phyloP scores from a whole-genome alignment of 1,140 invertebrate genomes.

The Leptonema lineaticorne region DNA sequence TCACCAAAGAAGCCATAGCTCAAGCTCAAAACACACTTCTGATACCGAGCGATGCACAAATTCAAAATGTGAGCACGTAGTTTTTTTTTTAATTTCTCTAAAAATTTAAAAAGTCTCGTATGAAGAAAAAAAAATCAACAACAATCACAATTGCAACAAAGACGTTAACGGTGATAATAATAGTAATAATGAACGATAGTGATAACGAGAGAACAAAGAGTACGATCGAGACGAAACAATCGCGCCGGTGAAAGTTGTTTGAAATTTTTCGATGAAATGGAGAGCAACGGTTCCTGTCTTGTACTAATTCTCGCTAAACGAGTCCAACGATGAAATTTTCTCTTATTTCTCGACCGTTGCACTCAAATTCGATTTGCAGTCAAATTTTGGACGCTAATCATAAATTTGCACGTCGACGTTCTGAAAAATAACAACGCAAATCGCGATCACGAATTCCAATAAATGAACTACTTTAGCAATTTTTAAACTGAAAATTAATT shows the following conservation, averaged over 20 bases:
- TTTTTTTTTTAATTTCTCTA: background rate
- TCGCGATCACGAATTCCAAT: no score
- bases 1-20: slow-evolving; percentile 81
- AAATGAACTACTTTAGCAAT: no score
- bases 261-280: slow-evolving; percentile 14
- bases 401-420: no score
- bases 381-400: no score
- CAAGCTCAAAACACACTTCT: slow-evolving; percentile 81
- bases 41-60: slow-evolving; percentile 81
- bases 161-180: no score
- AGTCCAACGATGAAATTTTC: background rate
- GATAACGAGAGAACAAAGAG: no score
- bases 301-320: slow-evolving; percentile 11
- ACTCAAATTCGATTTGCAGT: background rate
- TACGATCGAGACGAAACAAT: no score
- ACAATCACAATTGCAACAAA: no score
- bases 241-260: slow-evolving; percentile 20
- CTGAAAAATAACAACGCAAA: no score
- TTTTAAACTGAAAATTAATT: no score
- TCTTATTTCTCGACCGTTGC: no score
- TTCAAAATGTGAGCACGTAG: slow-evolving; percentile 63
- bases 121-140: background rate
- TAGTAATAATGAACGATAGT: no score
- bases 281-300: background rate
- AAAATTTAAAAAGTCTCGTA: background rate